These are phyloP conservation scores for Trichechus manatus DNA, from an alignment of 2,113 vertebrate species.

Conservation along the genomic window DNA sequence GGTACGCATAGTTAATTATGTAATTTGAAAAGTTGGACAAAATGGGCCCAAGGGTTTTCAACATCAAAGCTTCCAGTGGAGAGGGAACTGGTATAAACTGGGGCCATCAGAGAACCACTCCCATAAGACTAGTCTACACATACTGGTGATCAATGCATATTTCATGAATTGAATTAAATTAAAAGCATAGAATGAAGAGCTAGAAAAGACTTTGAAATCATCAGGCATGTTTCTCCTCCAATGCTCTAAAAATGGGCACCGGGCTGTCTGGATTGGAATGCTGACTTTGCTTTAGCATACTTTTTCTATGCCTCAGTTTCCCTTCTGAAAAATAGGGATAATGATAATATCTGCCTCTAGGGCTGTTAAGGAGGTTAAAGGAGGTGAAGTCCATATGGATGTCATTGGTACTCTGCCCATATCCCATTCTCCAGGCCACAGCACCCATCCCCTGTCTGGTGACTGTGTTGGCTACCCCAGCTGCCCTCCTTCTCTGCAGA, in stretches of 20 bases:
- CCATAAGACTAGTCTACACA: neutral
- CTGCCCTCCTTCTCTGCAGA: neutral
- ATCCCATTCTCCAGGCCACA: neutral
- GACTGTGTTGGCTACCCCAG: neutral
- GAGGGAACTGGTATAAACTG: neutral
- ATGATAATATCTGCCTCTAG: neutral
- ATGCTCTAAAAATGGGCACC: slow-evolving; percentile 6
- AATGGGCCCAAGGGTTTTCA: slow-evolving; percentile 35
- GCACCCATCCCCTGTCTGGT: neutral
- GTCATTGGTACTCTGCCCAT: neutral
- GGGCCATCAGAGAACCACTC: neutral
- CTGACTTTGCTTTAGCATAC: neutral
- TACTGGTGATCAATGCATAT: neutral
- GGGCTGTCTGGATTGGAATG: neutral
- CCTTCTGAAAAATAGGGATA: slow-evolving; percentile 11
- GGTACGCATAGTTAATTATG: slow-evolving; percentile 34
- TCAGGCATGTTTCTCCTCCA: neutral
- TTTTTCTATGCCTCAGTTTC: slow-evolving; percentile 46
- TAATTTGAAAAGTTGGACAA: slow-evolving; percentile 31
- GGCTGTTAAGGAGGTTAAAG: neutral
- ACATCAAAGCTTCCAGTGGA: slow-evolving; percentile 27
- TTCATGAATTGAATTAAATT: slow-evolving; percentile 44
- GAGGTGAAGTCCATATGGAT: neutral
- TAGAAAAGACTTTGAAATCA: slow-evolving; percentile 37
- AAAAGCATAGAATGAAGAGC: slow-evolving; percentile 41